These are phyloP conservation scores for Sterna hirundo DNA, from an alignment of 2,113 vertebrate genomes.

Conservation along the genomic window DNA sequence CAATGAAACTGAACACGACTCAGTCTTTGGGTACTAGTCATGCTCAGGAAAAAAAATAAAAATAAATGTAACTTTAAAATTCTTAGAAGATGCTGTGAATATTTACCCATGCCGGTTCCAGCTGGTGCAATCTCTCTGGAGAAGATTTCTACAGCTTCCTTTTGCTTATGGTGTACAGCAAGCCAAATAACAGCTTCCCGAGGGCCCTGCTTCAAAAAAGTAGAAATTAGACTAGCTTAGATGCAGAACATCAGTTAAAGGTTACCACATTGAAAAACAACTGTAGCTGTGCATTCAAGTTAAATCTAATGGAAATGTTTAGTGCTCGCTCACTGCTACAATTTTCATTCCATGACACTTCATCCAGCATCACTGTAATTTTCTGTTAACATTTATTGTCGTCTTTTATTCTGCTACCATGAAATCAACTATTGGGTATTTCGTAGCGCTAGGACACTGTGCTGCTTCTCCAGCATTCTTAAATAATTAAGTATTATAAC, in stretches of 20 bases:
- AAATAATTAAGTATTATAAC: not conserved
- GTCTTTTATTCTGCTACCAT: not conserved
- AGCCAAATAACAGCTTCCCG: constrained; percentile 86
- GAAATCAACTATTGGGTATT: not conserved
- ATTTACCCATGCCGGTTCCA: constrained; percentile 86
- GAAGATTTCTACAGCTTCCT: constrained; percentile 85
- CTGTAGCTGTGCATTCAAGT: not conserved
- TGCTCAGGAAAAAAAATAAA: not conserved
- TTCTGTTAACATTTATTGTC: not conserved
- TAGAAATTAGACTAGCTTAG: not conserved
- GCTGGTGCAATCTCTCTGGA: constrained; percentile 83
- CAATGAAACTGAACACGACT: not conserved
- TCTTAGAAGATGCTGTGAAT: not conserved
- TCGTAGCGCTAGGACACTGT: not conserved
- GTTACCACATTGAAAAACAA: not conserved
- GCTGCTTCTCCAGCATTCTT: not conserved
- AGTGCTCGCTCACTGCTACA: not conserved
- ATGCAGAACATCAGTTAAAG: not conserved
- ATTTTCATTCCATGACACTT: not conserved
- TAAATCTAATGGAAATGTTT: not conserved
- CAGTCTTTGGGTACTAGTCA: not conserved
- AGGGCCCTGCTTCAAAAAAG: constrained; percentile 62
- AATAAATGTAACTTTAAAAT: not conserved
- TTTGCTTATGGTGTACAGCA: constrained; percentile 83
- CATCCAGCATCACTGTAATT: not conserved